phyloP scores from a whole-genome alignment of 2,113 vertebrate genomes.

The Pycnonotus jocosus region DNA sequence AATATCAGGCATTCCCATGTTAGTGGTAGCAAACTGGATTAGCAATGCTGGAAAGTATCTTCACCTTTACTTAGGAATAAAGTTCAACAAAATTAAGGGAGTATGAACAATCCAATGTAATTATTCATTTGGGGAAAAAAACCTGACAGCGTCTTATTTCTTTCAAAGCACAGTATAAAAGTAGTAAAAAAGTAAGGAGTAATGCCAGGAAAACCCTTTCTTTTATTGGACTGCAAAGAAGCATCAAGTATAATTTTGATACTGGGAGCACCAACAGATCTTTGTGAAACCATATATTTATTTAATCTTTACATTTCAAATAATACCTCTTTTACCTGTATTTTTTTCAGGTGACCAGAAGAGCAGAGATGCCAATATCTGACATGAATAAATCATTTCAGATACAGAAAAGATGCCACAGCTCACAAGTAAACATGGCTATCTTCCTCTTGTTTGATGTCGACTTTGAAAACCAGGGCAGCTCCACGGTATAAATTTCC shows the following conservation, averaged over 20 bases:
- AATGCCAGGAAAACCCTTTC: background rate
- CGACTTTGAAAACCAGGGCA: background rate
- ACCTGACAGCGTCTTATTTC: background rate
- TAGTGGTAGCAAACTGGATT: slow-evolving; percentile 57
- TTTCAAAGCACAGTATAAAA: background rate
- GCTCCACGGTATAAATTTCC: background rate
- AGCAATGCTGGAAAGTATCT: slow-evolving; percentile 49
- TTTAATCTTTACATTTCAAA: background rate
- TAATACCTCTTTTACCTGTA: background rate
- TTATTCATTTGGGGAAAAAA: background rate
- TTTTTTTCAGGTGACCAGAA: background rate
- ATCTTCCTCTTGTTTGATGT: background rate
- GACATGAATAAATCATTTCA: background rate
- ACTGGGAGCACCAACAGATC: background rate
- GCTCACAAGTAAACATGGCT: background rate
- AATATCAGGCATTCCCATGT: slow-evolving; percentile 69
- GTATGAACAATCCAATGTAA: background rate
- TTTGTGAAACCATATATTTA: background rate
- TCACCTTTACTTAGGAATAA: slow-evolving; percentile 59
- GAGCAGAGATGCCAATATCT: background rate
- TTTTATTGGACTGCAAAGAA: background rate
- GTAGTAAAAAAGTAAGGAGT: background rate
- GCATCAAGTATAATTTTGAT: background rate
- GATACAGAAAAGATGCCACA: background rate
- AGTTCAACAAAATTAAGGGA: slow-evolving; percentile 38